phyloP scores from a whole-genome alignment of 2,113 vertebrate species.

The Nesogale talazaci region DNA sequence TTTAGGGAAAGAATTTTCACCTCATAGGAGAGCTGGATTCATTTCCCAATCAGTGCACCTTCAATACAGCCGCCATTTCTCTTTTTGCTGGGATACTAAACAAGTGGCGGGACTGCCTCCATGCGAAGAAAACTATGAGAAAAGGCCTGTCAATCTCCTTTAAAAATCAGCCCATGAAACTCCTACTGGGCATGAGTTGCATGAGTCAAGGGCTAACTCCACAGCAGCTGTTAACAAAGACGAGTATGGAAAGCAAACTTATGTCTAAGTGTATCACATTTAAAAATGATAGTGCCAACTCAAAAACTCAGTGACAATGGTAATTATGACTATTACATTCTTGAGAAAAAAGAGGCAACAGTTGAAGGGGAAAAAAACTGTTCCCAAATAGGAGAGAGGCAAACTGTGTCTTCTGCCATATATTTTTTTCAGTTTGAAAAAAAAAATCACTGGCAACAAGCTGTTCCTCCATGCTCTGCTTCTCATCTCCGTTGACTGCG shows the following conservation, averaged over 20 bases:
- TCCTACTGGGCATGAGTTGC: not conserved
- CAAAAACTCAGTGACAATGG: conserved; percentile 12
- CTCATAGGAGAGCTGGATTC: not conserved
- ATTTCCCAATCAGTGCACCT: not conserved
- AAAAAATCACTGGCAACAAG: not conserved
- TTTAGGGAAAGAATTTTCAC: too few relatives aligned
- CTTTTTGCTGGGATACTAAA: not conserved
- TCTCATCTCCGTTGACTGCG: conserved; percentile 19
- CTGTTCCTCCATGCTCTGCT: conserved; percentile 6
- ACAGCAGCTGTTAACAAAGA: not conserved
- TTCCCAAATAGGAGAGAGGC: not conserved
- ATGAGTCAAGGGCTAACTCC: not conserved
- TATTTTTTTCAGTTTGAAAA: not conserved
- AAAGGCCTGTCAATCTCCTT: not conserved
- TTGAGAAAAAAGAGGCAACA: not conserved
- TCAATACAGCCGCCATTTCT: not conserved
- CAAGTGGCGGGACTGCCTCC: not conserved
- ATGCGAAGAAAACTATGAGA: not conserved
- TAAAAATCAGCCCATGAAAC: not conserved
- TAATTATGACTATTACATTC: not conserved
- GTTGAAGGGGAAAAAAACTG: not conserved
- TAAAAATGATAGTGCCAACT: not conserved
- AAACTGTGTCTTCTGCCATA: not conserved
- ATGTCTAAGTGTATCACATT: not conserved
- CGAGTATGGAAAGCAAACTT: not conserved